These are phyloP conservation scores for Sebastes itinus DNA, from an alignment of 2,797 vertebrate species.

Conservation along the genomic window DNA sequence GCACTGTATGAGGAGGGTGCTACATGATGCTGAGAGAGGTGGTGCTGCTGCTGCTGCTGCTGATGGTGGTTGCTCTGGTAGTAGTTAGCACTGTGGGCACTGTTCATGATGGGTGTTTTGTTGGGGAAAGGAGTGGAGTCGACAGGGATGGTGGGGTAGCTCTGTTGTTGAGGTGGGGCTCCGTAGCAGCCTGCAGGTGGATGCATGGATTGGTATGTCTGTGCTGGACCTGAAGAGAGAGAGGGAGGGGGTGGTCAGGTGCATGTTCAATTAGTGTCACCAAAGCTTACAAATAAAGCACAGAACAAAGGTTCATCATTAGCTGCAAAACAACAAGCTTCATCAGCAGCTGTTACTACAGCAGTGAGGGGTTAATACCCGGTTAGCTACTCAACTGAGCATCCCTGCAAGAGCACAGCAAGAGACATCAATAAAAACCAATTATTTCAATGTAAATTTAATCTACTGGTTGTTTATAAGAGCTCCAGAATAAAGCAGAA, in stretches of 20 bases:
- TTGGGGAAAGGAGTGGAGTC: conserved; percentile 81
- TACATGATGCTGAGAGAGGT: conserved; percentile 77
- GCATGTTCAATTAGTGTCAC: background rate
- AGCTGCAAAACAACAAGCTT: conserved; percentile 1
- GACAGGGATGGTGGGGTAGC: conserved; percentile 81
- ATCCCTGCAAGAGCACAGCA: conserved; percentile 8
- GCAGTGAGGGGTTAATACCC: background rate
- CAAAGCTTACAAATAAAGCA: background rate
- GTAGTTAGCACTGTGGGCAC: conserved; percentile 82
- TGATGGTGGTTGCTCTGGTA: conserved; percentile 84
- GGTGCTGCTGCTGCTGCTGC: conserved; percentile 13
- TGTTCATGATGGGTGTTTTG: conserved; percentile 85
- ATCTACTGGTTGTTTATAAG: fast-evolving
- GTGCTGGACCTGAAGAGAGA: conserved; percentile 85
- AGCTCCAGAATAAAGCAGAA: background rate
- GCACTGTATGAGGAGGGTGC: conserved; percentile 68
- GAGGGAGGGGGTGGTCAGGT: background rate
- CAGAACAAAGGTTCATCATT: background rate
- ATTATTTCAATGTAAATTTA: background rate
- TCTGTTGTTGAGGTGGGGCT: conserved; percentile 79
- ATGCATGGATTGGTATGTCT: conserved; percentile 81
- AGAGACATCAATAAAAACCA: background rate
- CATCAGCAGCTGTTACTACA: conserved; percentile 9
- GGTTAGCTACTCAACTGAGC: background rate
- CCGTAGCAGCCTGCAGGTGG: conserved; percentile 82